Conservation (phyloP, 2,888 invertebrate genomes). For the Cheilosia impressa region DNA sequence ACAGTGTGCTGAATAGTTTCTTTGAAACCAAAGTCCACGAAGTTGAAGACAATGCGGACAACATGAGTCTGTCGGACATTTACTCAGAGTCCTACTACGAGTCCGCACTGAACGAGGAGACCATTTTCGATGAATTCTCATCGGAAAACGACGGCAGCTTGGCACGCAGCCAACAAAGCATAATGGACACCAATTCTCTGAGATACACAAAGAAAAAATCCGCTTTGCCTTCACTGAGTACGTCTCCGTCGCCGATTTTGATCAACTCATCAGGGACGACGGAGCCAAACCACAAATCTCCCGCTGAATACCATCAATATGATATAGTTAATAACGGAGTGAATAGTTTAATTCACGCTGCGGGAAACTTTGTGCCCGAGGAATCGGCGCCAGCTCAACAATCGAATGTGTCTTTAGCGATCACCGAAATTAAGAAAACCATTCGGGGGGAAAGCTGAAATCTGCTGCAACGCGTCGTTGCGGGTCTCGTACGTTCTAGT, state of each 20-base stretch:
- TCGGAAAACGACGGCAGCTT: slow-evolving; percentile 60
- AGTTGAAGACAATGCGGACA: slow-evolving; percentile 27
- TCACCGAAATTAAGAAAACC: slow-evolving; percentile 46
- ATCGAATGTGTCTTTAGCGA: slow-evolving; percentile 10
- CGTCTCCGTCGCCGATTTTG: slow-evolving; percentile 7
- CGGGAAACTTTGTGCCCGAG: not conserved
- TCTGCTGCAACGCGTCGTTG: slow-evolving; percentile 44
- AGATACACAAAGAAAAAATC: slow-evolving; percentile 6
- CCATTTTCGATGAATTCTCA: slow-evolving; percentile 65
- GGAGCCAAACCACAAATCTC: slow-evolving; percentile 26
- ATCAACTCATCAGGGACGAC: slow-evolving; percentile 1
- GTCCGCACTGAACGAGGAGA: slow-evolving; percentile 67
- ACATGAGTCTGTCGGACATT: slow-evolving; percentile 67
- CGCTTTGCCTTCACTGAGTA: slow-evolving; percentile 18
- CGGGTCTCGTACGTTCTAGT: slow-evolving; percentile 55
- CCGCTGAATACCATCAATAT: not conserved
- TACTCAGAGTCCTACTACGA: slow-evolving; percentile 67
- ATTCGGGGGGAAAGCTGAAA: slow-evolving; percentile 63
- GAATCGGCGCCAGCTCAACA: not conserved
- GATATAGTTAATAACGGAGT: not conserved
- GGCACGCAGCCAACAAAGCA: slow-evolving; percentile 44
- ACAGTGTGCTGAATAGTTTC: slow-evolving; percentile 84
- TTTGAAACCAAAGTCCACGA: slow-evolving; percentile 78
- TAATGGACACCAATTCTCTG: slow-evolving; percentile 19
- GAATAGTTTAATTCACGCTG: not conserved